phyloP scores from a whole-genome alignment of 1,140 invertebrate genomes.

The Aphaenogaster rudis region DNA sequence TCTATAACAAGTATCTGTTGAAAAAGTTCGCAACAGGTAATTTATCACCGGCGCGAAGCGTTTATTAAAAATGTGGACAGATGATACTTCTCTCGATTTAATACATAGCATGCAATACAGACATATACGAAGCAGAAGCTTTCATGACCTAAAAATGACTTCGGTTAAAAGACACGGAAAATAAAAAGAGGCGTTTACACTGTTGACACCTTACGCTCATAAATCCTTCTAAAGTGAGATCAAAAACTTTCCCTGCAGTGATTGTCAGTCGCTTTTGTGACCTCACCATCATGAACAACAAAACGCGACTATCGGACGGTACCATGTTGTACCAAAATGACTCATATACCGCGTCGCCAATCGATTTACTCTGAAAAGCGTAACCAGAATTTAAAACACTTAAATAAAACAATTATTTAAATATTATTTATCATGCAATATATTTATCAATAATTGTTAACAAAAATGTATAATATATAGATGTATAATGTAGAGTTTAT shows the following conservation, averaged over 20 bases:
- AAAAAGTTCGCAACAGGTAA: background rate
- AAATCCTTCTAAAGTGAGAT: conserved; percentile 64
- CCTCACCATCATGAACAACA: conserved; percentile 66
- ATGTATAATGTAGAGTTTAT: background rate
- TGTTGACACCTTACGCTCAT: conserved; percentile 48
- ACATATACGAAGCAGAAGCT: conserved; percentile 58
- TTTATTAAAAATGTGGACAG: background rate
- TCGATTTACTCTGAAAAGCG: conserved; percentile 50
- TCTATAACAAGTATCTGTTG: background rate
- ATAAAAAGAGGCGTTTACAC: background rate
- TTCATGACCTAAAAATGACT: conserved; percentile 53
- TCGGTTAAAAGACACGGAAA: background rate
- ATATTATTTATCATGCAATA: background rate
- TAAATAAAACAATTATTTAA: background rate
- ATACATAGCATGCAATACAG: conserved; percentile 43
- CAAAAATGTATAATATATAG: background rate
- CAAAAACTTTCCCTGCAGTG: conserved; percentile 60
- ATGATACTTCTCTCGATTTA: background rate
- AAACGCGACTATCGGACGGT: conserved; percentile 17
- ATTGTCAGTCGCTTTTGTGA: conserved; percentile 64
- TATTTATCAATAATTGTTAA: background rate
- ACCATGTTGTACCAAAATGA: conserved; percentile 54
- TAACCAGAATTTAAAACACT: background rate
- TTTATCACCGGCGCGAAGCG: background rate
- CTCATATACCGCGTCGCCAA: conserved; percentile 44